These are phyloP conservation scores for Crocidura indochinensis DNA, from an alignment of 2,797 vertebrate genomes.

Conservation along the genomic window DNA sequence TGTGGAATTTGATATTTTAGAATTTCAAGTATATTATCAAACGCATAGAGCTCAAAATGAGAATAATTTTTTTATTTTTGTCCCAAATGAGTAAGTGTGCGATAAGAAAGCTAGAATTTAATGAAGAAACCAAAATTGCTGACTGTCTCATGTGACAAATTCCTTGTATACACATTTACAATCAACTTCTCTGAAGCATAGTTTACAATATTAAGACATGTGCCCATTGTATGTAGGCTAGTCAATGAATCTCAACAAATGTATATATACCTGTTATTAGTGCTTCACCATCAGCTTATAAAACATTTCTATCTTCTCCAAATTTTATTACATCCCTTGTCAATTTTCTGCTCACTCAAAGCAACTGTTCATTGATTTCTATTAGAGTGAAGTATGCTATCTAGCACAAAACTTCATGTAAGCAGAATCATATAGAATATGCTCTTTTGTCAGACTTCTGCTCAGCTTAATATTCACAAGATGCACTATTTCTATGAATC, in stretches of 20 bases:
- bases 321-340: background rate
- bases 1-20: background rate
- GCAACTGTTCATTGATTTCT: background rate
- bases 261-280: background rate
- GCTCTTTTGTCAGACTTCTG: background rate
- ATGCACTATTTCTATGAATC: background rate
- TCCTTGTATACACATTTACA: conserved; percentile 4
- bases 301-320: background rate
- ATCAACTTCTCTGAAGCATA: background rate
- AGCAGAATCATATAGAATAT: background rate
- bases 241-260: background rate
- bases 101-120: background rate
- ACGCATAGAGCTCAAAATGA: background rate
- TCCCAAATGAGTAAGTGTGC: background rate
- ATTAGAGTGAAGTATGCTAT: background rate
- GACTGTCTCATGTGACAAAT: conserved; percentile 18
- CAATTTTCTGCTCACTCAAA: background rate
- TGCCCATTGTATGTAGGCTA: conserved; percentile 17
- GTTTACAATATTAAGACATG: background rate
- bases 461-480: background rate
- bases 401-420: background rate
- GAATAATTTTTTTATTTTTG: background rate
- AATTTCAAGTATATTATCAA: conserved; percentile 21
- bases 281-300: background rate
- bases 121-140: conserved; percentile 29